These are phyloP conservation scores for Muschampia plurimacula DNA, from an alignment of 2,888 invertebrate genomes.

Conservation along the genomic window DNA sequence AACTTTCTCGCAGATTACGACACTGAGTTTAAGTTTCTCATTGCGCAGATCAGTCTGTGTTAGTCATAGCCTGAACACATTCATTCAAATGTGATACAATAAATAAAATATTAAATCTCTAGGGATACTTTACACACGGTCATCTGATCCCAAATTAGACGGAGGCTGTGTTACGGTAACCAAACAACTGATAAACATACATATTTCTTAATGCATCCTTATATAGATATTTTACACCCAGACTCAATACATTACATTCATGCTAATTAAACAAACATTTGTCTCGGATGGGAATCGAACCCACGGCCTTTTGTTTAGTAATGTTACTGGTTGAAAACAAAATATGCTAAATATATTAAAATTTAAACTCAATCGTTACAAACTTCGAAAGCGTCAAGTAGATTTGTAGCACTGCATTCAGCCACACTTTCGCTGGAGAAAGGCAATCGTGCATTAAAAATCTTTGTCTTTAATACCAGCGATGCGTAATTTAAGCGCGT, in stretches of 20 bases:
- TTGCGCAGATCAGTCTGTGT: constrained; percentile 16
- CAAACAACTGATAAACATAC: no score
- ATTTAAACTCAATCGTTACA: constrained; percentile 52
- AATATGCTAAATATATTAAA: not conserved
- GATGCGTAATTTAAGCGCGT: constrained; percentile 35
- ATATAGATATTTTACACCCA: no score
- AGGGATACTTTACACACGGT: no score
- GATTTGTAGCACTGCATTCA: constrained; percentile 69
- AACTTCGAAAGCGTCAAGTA: constrained; percentile 75
- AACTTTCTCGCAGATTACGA: constrained; percentile 56
- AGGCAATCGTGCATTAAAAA: constrained; percentile 79
- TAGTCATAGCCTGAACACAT: constrained; percentile 15
- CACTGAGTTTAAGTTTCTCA: constrained; percentile 42
- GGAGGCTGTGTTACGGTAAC: no score
- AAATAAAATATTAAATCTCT: no score
- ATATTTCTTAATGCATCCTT: no score
- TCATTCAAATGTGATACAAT: not conserved
- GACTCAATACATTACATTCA: no score
- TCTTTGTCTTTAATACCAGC: constrained; percentile 61
- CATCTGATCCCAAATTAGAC: no score
- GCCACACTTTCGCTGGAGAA: constrained; percentile 82
- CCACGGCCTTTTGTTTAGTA: no score
- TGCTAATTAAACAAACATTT: no score
- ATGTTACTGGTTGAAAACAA: no score
- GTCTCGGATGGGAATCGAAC: no score